These are phyloP conservation scores for Chascanopsetta lugubris DNA, from an alignment of 2,113 vertebrate genomes.

Conservation along the genomic window DNA sequence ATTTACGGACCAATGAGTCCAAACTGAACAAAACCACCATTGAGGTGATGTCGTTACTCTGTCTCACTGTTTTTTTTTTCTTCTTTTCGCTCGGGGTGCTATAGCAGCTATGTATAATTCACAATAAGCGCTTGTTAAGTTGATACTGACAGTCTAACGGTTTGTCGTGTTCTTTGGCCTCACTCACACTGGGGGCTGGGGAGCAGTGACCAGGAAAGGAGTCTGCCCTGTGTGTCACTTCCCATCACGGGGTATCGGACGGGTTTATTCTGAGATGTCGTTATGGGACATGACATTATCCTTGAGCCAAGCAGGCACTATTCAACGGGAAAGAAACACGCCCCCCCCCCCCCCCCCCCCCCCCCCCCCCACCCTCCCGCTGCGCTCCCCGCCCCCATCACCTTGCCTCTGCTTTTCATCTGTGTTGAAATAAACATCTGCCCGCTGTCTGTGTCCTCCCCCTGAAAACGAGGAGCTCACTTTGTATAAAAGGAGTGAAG, in stretches of 20 bases:
- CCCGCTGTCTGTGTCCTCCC: slow-evolving; percentile 19
- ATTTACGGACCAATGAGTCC: slow-evolving; percentile 48
- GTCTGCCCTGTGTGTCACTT: slow-evolving; percentile 67
- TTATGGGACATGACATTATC: slow-evolving; percentile 68
- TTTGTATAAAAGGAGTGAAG: slow-evolving; percentile 14
- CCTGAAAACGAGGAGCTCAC: slow-evolving; percentile 17
- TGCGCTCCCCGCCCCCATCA: slow-evolving; percentile 28
- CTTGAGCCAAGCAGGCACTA: slow-evolving; percentile 56
- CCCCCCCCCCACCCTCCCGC: slow-evolving; percentile 38
- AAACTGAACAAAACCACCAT: slow-evolving; percentile 29
- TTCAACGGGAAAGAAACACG: slow-evolving; percentile 49
- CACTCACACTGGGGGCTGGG: slow-evolving; percentile 53
- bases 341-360: too few species aligned
- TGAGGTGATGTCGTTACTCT: slow-evolving; percentile 41
- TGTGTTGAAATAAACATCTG: slow-evolving; percentile 37
- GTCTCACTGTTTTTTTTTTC: slow-evolving; percentile 29
- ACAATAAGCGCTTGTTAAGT: slow-evolving; percentile 50
- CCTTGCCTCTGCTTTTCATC: slow-evolving; percentile 42
- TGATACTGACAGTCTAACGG: slow-evolving; percentile 39
- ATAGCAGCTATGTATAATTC: slow-evolving; percentile 57
- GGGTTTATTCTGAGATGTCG: slow-evolving; percentile 57
- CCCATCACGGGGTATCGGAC: slow-evolving; percentile 59
- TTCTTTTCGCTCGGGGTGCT: slow-evolving; percentile 16
- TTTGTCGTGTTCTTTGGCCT: slow-evolving; percentile 44
- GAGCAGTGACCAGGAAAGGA: slow-evolving; percentile 59